Conservation (phyloP, 2,797 vertebrate species). For the Scomberomorus guttatus region DNA sequence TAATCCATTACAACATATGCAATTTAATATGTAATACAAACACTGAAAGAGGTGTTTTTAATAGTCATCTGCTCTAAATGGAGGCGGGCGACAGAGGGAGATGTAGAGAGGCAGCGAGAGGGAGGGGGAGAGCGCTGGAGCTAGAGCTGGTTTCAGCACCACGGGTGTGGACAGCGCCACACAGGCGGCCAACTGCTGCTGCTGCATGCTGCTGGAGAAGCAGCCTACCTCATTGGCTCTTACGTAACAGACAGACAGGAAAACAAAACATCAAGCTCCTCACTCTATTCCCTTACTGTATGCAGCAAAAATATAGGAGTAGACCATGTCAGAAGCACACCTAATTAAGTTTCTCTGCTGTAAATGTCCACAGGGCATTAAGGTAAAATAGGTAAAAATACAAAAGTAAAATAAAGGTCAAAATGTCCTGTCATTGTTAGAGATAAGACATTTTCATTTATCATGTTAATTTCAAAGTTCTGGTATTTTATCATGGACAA, state of each 20-base stretch:
- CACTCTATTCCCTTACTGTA: not conserved
- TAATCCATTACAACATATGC: accelerated
- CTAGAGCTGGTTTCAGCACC: conserved; percentile 82
- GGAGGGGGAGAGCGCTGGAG: conserved; percentile 32
- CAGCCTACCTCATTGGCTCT: conserved; percentile 4
- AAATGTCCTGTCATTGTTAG: not conserved
- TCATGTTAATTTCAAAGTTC: not conserved
- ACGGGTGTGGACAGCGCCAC: conserved; percentile 85
- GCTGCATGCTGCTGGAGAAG: conserved; percentile 66
- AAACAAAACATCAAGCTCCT: not conserved
- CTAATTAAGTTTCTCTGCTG: not conserved
- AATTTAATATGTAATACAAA: not conserved
- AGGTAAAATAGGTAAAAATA: not conserved
- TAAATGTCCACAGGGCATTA: not conserved
- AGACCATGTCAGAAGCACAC: not conserved
- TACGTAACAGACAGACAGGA: conserved; percentile 7
- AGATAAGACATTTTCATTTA: too few relatives aligned
- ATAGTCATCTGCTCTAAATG: not conserved
- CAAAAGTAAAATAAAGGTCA: not conserved
- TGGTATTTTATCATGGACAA: not conserved
- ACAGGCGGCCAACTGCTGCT: conserved; percentile 77
- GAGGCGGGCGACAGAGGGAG: conserved; percentile 62
- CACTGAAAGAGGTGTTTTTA: not conserved
- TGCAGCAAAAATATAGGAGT: not conserved
- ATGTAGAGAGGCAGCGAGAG: conserved; percentile 41